Percentiles rank a stretch among this genome's conserved stretches.
Conservation (phyloP, 2,113 vertebrate species). For the Dryoscopus gambensis region DNA sequence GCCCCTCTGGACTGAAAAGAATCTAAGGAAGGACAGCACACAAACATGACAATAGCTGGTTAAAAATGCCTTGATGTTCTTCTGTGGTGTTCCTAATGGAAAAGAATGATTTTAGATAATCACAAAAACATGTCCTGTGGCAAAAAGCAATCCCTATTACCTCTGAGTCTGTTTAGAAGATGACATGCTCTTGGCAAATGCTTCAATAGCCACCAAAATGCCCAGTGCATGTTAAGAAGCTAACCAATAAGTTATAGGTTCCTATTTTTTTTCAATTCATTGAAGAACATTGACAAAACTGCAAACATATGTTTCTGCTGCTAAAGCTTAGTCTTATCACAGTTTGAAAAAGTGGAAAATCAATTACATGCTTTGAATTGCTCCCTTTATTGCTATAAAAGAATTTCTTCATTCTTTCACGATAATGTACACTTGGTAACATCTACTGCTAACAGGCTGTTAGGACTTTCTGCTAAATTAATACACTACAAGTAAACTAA, state of each 20-base stretch:
- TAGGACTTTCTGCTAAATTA: conserved; percentile 71
- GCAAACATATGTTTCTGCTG: conserved; percentile 71
- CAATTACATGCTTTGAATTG: conserved; percentile 71
- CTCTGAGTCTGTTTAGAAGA: background rate
- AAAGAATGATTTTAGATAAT: background rate
- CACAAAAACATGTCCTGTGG: background rate
- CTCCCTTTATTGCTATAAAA: conserved; percentile 66
- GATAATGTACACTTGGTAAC: conserved; percentile 54
- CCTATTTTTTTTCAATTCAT: background rate
- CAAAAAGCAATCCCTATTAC: background rate
- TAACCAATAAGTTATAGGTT: conserved; percentile 21
- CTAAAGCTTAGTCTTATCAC: conserved; percentile 71
- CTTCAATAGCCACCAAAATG: conserved; percentile 59
- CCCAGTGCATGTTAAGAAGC: conserved; percentile 59
- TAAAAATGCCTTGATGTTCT: background rate
- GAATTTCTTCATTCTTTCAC: conserved; percentile 65
- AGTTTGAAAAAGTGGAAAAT: conserved; percentile 75
- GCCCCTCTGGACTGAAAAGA: background rate
- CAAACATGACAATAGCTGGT: background rate
- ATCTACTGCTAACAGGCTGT: conserved; percentile 69
- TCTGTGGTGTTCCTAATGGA: background rate
- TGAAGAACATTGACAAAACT: conserved; percentile 64
- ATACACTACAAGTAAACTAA: conserved; percentile 69
- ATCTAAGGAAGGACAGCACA: background rate
- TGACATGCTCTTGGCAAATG: conserved; percentile 36